Conservation (phyloP, 2,113 vertebrate genomes). For the Oryzias celebensis region DNA sequence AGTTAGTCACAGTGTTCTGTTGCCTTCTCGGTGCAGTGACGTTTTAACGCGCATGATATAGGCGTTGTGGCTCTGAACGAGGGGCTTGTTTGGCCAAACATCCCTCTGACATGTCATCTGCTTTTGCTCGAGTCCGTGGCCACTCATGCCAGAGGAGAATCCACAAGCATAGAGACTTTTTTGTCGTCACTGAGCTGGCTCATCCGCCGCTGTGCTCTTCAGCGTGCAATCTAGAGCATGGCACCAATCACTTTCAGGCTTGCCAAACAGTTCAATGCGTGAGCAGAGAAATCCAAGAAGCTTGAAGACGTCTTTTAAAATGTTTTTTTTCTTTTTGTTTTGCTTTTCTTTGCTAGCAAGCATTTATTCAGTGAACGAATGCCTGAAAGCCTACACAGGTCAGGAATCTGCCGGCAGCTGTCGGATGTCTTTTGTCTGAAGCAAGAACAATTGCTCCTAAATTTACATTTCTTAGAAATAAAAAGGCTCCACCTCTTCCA, state of each 20-base stretch:
- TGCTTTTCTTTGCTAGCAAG: constrained; percentile 2
- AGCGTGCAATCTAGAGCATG: constrained; percentile 76
- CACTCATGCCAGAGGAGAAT: constrained; percentile 62
- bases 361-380: constrained; percentile 42
- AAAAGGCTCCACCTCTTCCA: constrained; percentile 9
- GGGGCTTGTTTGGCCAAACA: constrained; percentile 45
- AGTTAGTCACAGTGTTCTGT: neutral
- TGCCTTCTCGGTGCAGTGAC: constrained; percentile 26
- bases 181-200: constrained; percentile 69
- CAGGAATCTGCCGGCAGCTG: constrained; percentile 31
- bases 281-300: constrained; percentile 30
- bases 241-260: constrained; percentile 63
- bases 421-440: constrained; percentile 58
- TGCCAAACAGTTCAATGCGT: constrained; percentile 33
- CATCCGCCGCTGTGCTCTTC: constrained; percentile 55
- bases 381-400: constrained; percentile 61
- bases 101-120: constrained; percentile 62
- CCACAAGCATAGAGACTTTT: constrained; percentile 62
- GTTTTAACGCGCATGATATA: constrained; percentile 44
- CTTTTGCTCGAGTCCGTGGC: constrained; percentile 42
- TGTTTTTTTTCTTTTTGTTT: constrained; percentile 13
- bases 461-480: constrained; percentile 22
- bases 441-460: constrained; percentile 46
- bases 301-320: constrained; percentile 1
- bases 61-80: constrained; percentile 45